Base-by-base conservation (phyloP, 2,888 invertebrate genomes). In the Boloria selene region DNA sequence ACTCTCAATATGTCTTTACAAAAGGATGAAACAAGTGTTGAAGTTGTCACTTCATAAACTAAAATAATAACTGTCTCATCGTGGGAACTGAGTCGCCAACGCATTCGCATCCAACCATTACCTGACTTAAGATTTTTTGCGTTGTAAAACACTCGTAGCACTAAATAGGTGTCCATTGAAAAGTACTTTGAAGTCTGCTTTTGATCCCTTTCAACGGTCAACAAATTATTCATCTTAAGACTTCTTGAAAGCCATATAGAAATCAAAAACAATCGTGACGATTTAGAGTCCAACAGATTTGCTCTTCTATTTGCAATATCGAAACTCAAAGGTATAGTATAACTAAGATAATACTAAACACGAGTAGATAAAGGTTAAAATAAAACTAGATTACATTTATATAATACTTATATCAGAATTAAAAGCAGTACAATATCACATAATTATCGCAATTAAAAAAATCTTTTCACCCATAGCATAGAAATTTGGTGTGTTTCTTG, bases 61-160 rank as follows among this genome's bases (percentile, higher is more conserved):
- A 59, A 49, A 72, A 78, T 82, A 82, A 79, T 81, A 78, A 74
- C 72, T 74, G 74, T 71, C 52, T 73, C 74, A 78, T 70, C 91
- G 91, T 91, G 92, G 88, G 91, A 91, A 90, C 79, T 26, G 65
- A 71, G 72, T 72, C 72, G 74, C 71, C 69, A 73, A 68, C 69
- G 69, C 82, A 85, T 89, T 91, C 90, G 90, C 90, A 90, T 87
- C 88, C 89, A 87, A 85, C 86, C 77, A 79, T 78, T 84, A 87
- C 87, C 87, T 87, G 85, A 81, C 80, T 79, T 76, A 75, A 69
- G 71, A 70, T 74, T 85, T 88, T 91, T 89, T 87, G 72, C 68
- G 75, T 81, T 81, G 81, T 90, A 90, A 88, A 90, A 89, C 90
- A 90, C 91, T 90, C 79, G 77, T 83, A 74, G 66, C 68, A 68